Evolutionary conservation across 1,140 invertebrate genomes (phyloP).

Genomic region (Magallana ariakensis): DNA sequence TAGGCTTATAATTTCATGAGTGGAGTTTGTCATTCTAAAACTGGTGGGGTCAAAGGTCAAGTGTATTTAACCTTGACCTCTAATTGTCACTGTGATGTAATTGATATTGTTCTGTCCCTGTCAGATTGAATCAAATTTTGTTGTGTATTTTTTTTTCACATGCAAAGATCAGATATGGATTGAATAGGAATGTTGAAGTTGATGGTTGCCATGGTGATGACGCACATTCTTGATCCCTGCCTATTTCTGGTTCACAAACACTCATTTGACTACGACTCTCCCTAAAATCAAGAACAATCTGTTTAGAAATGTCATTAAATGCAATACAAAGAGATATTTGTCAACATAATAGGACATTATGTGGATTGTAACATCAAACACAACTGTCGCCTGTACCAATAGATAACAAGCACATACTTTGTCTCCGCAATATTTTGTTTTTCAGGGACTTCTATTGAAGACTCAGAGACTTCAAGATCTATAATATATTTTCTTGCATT

Average conservation of each 20-base stretch:
- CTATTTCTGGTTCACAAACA: constrained; percentile 5
- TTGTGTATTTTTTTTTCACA: neutral
- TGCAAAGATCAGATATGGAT: constrained; percentile 24
- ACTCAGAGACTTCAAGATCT: too few species aligned
- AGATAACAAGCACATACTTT: too few species aligned
- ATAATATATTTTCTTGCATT: neutral
- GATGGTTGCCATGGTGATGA: neutral
- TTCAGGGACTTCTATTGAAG: too few species aligned
- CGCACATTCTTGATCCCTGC: constrained; percentile 3
- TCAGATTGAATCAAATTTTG: neutral
- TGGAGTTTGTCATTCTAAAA: neutral
- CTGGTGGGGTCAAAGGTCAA: neutral
- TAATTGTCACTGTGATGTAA: neutral
- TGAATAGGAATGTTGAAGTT: constrained; percentile 1
- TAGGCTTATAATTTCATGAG: neutral
- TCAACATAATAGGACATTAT: too few species aligned
- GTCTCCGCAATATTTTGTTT: too few species aligned
- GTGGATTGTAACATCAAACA: too few species aligned
- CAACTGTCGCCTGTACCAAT: too few species aligned
- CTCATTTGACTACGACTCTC: neutral
- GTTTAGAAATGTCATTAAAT: neutral
- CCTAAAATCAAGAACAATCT: neutral
- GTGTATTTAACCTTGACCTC: neutral
- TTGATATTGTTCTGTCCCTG: neutral
- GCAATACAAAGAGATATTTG: too few species aligned